Evolutionary conservation across 2,888 invertebrate species (phyloP).

Genomic region (Apotomis betuletana): DNA sequence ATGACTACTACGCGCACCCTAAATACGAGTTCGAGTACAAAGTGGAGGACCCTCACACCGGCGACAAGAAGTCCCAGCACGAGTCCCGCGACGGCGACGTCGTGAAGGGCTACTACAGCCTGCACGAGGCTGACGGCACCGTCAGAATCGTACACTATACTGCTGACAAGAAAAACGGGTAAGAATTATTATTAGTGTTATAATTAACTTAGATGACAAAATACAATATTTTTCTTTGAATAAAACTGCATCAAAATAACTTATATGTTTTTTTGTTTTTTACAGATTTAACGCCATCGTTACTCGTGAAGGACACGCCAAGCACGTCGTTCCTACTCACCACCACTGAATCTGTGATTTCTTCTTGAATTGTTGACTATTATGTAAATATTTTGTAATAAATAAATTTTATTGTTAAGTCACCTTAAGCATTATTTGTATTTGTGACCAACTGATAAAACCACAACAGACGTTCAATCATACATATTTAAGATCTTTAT

Average conservation of each 20-base stretch:
- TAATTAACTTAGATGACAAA: not conserved
- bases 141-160: slow-evolving; percentile 47
- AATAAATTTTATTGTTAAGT: not conserved
- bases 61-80: slow-evolving; percentile 65
- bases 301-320: slow-evolving; percentile 42
- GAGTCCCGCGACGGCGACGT: slow-evolving; percentile 65
- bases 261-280: slow-evolving; percentile 5
- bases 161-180: slow-evolving; percentile 55
- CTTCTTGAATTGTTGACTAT: not conserved
- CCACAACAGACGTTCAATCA: too few relatives aligned
- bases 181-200: slow-evolving; percentile 7
- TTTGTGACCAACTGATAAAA: too few relatives aligned
- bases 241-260: not conserved
- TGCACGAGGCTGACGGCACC: slow-evolving; percentile 48
- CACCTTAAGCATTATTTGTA: too few relatives aligned
- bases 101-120: slow-evolving; percentile 59
- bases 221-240: not conserved
- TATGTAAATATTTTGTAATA: not conserved
- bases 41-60: slow-evolving; percentile 69
- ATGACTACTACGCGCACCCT: slow-evolving; percentile 54
- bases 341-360: slow-evolving; percentile 31
- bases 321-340: slow-evolving; percentile 43
- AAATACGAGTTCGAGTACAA: slow-evolving; percentile 64
- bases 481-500: too few relatives aligned
- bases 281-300: slow-evolving; percentile 36